These are phyloP conservation scores for Acridotheres tristis DNA, from an alignment of 2,797 vertebrate species.

Conservation along the genomic window DNA sequence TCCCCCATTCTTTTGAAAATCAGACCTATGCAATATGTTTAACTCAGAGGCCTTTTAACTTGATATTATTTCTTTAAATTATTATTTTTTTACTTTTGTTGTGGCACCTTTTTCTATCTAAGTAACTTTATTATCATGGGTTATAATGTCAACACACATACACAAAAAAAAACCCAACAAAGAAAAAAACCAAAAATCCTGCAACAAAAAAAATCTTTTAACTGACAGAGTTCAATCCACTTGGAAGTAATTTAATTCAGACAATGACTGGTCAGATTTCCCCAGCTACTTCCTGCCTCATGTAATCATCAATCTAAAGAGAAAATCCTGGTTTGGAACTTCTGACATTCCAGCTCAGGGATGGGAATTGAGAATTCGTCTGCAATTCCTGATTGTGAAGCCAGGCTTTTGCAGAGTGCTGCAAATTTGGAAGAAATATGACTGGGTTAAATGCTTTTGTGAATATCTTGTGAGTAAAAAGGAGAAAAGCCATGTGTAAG, in stretches of 20 bases:
- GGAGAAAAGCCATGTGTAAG: not conserved
- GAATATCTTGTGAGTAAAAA: not conserved
- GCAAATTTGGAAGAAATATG: not conserved
- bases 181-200: not conserved
- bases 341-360: not conserved
- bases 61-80: not conserved
- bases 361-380: not conserved
- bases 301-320: not conserved
- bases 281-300: not conserved
- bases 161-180: not conserved
- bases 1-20: not conserved
- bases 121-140: not conserved
- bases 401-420: not conserved
- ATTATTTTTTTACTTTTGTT: not conserved
- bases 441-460: not conserved
- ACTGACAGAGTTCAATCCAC: not conserved
- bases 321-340: not conserved
- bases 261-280: not conserved
- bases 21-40: not conserved
- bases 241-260: not conserved
- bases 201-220: not conserved
- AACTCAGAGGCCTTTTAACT: not conserved
- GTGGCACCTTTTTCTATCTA: not conserved
- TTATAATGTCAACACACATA: not conserved
- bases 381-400: not conserved